Percentiles rank a stretch among this genome's conserved stretches.
Evolutionary conservation across 1,140 invertebrate genomes (phyloP).

Genomic region (Ooceraea biroi): DNA sequence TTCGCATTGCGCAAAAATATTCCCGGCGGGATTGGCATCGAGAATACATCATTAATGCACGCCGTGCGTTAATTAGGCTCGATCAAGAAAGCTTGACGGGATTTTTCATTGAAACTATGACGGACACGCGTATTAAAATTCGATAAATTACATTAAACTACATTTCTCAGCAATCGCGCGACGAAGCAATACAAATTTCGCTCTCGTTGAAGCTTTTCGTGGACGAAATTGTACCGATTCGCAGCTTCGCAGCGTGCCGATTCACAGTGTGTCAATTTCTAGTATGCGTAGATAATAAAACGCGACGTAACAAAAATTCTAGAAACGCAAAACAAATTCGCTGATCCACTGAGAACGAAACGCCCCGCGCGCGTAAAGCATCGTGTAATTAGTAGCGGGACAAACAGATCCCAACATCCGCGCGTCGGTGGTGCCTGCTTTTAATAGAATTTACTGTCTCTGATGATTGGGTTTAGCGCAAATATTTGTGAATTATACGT

Average conservation of each 20-base stretch:
- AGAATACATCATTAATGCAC: constrained; percentile 1
- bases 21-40: neutral
- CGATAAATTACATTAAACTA: constrained; percentile 47
- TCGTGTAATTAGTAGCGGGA: constrained; percentile 49
- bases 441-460: constrained; percentile 65
- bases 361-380: neutral
- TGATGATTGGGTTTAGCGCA: constrained; percentile 64
- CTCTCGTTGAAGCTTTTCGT: neutral
- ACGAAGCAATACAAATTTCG: constrained; percentile 4
- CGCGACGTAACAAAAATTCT: neutral
- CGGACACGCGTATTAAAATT: constrained; percentile 52
- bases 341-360: constrained; percentile 43
- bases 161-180: constrained; percentile 27
- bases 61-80: neutral
- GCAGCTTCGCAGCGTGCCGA: no score
- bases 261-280: neutral
- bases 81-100: constrained; percentile 24
- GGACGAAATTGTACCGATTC: no score
- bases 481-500: constrained; percentile 75
- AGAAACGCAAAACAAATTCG: constrained; percentile 11
- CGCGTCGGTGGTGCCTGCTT: constrained; percentile 47
- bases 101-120: constrained; percentile 50
- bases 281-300: neutral
- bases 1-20: constrained; percentile 23
- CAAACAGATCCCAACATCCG: constrained; percentile 59